Base-by-base conservation (phyloP, 2,113 vertebrate genomes). In the Burhinus bistriatus region DNA sequence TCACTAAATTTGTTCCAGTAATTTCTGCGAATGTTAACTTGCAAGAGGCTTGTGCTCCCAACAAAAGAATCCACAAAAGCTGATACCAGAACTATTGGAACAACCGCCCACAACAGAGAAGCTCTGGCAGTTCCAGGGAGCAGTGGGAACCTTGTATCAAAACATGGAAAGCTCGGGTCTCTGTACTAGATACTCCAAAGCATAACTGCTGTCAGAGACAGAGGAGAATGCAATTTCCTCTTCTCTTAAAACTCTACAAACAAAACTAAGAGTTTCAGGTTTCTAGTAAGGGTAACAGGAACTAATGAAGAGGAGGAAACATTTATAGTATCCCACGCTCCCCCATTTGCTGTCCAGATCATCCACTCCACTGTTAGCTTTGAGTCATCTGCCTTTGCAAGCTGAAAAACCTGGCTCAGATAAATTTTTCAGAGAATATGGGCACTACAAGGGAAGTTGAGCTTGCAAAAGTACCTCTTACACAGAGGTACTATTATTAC, bases 241-340 rank as follows among this genome's bases (percentile, higher is more conserved):
- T 47, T 73, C 73, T 62, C 55, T 40, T 2, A 7, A 34, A 82
- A 57, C 29, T 83, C 68, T 62, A 87, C 45, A 38, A 81, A 66
- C 12, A 73, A 83, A 80, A 30, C 26, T 27, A 64, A n/a, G 21
- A 57, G 65, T 38, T 84, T 75, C 47, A 59, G 25, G 12, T 51
- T 51, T 51, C 22, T 51, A 51, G 22, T 23, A 51, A 51, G 49
- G 23, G 52, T 54, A 66, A 62, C 11, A 52, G 29, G 25, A 76
- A n/a, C 49, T 65, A 83, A 25, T 2, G 23, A 87, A 84, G 34
- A 66, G 8, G 4, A 73, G 4, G 10, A 68, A 85, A 51, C 0
- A 0, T 4, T 38, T n/a, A 23, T 5, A 44, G 32, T 30, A 81
- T 27, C 5, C 29, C 17, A 44, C 0, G 0, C 34, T 83, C 15